phyloP scores from a whole-genome alignment of 2,797 vertebrate genomes.

The Spondyliosoma cantharus region DNA sequence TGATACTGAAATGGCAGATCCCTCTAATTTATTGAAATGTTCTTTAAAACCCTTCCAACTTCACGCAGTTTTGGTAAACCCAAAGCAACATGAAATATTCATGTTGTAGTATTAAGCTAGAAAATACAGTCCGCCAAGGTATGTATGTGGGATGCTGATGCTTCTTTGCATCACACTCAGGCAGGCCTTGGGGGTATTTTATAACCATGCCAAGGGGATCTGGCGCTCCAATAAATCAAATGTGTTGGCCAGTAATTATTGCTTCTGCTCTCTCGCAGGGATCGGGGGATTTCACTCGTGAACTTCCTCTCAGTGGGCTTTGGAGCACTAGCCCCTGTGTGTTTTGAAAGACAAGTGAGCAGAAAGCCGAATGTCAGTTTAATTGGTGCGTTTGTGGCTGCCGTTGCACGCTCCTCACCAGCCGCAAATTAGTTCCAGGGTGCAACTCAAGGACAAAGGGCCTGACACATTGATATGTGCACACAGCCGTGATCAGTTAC shows the following conservation, averaged over 20 bases:
- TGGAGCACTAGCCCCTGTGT: slow-evolving; percentile 53
- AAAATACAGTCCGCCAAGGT: slow-evolving; percentile 16
- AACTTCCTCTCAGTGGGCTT: slow-evolving; percentile 64
- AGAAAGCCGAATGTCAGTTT: slow-evolving; percentile 75
- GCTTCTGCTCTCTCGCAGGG: slow-evolving; percentile 63
- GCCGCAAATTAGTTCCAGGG: slow-evolving; percentile 77
- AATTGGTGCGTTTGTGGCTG: slow-evolving; percentile 75
- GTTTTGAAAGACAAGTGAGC: slow-evolving; percentile 78
- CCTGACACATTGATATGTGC: slow-evolving; percentile 74
- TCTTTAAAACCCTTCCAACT: slow-evolving; percentile 1
- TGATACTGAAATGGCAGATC: slow-evolving; percentile 10
- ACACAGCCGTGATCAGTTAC: slow-evolving; percentile 61
- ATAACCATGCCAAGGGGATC: slow-evolving; percentile 60
- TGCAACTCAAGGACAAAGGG: slow-evolving; percentile 76
- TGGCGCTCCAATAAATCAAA: slow-evolving; percentile 72
- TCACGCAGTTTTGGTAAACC: slow-evolving; percentile 26
- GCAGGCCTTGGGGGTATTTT: slow-evolving; percentile 58
- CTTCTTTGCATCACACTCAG: slow-evolving; percentile 42
- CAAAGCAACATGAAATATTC: slow-evolving; percentile 39
- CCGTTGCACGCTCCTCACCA: slow-evolving; percentile 47
- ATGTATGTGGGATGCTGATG: slow-evolving; percentile 40
- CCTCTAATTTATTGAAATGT: slow-evolving; percentile 19
- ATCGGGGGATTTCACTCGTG: slow-evolving; percentile 70
- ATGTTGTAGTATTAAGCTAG: slow-evolving; percentile 34
- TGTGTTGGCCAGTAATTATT: slow-evolving; percentile 75